phyloP scores from a whole-genome alignment of 2,888 invertebrate genomes.

The Epinotia nisella region DNA sequence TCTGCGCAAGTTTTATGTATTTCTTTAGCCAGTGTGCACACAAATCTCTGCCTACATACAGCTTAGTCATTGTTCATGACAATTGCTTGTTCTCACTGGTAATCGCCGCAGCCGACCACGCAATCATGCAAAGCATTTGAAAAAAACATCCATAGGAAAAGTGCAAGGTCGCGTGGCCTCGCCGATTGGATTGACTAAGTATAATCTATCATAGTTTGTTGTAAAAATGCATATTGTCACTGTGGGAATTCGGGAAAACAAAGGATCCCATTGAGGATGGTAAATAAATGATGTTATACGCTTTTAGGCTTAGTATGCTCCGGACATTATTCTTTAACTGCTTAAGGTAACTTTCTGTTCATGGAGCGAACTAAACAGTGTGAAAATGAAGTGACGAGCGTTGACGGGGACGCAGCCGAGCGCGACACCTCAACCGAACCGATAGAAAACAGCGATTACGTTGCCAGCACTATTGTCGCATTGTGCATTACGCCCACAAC shows the following conservation, averaged over 20 bases:
- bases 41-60: conserved; percentile 60
- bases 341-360: conserved; percentile 33
- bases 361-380: conserved; percentile 45
- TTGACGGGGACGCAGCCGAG: conserved; percentile 67
- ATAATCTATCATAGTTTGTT: conserved; percentile 14
- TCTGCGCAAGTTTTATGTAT: conserved; percentile 55
- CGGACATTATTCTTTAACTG: not conserved
- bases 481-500: conserved; percentile 74
- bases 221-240: conserved; percentile 29
- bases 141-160: conserved; percentile 64
- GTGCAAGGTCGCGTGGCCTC: conserved; percentile 63
- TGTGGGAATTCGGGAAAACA: conserved; percentile 27
- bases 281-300: not conserved
- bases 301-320: not conserved
- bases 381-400: conserved; percentile 58
- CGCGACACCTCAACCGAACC: conserved; percentile 79
- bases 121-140: conserved; percentile 62
- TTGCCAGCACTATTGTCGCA: conserved; percentile 74
- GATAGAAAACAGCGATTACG: conserved; percentile 83
- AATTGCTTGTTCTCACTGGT: conserved; percentile 71
- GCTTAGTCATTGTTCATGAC: conserved; percentile 72
- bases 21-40: conserved; percentile 64
- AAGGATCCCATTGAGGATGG: conserved; percentile 12
- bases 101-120: conserved; percentile 60
- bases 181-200: conserved; percentile 47